A percentile compares a stretch with the other conserved stretches of the same genome.
These are phyloP conservation scores for Calypte anna DNA, from an alignment of 2,113 vertebrate species.

Conservation along the genomic window DNA sequence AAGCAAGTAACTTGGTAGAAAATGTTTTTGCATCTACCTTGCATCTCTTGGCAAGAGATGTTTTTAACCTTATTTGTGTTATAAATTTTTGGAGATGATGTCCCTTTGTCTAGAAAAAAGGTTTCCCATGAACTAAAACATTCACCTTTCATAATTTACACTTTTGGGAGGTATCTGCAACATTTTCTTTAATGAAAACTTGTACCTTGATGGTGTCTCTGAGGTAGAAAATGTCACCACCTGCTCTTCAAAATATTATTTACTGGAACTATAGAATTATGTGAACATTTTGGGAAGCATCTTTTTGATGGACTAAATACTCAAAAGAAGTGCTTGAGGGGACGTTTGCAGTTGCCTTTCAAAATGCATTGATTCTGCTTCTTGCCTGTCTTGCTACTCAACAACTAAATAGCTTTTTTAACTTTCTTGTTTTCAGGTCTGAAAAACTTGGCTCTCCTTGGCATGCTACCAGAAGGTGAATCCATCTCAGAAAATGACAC, in stretches of 20 bases:
- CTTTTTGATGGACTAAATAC: background rate
- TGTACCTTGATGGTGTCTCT: background rate
- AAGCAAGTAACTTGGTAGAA: background rate
- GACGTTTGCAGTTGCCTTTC: background rate
- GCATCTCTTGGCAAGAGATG: background rate
- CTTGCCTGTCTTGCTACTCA: background rate
- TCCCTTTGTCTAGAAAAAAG: background rate
- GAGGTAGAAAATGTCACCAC: background rate
- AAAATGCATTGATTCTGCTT: background rate
- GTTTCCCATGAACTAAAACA: background rate
- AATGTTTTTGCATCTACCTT: background rate
- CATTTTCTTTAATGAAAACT: background rate
- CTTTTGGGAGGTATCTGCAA: background rate
- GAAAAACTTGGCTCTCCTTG: slow-evolving; percentile 88
- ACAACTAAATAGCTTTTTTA: background rate
- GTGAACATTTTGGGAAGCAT: background rate
- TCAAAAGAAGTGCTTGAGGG: background rate
- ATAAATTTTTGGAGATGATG: background rate
- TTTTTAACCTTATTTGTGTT: background rate
- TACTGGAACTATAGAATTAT: background rate
- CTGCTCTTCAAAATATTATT: background rate
- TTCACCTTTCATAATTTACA: background rate
- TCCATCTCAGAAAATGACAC: slow-evolving; percentile 75
- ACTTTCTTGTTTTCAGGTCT: slow-evolving; percentile 77
- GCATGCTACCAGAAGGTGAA: slow-evolving; percentile 85